Conservation (phyloP, 2,797 vertebrate species). For the Threskiornis aethiopicus region DNA sequence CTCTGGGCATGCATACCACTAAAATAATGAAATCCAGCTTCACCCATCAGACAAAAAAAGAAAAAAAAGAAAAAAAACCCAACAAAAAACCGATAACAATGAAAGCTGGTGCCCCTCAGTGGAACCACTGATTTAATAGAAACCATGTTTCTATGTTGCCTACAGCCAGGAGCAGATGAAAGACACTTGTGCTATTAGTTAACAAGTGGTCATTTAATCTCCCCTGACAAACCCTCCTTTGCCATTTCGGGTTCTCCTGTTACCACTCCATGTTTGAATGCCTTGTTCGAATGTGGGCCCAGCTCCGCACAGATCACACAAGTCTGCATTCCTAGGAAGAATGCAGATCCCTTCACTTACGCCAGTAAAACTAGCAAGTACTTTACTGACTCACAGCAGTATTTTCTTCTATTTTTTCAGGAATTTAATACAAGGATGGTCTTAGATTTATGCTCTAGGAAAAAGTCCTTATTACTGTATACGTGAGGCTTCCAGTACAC, state of each 20-base stretch:
- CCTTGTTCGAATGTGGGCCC: background rate
- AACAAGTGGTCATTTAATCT: slow-evolving; percentile 59
- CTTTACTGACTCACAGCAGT: background rate
- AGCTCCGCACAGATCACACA: background rate
- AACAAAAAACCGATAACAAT: background rate
- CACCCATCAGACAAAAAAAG: background rate
- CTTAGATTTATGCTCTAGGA: background rate
- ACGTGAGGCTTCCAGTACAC: background rate
- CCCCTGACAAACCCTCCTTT: slow-evolving; percentile 1
- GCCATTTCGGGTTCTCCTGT: slow-evolving; percentile 2
- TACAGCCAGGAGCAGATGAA: slow-evolving; percentile 66
- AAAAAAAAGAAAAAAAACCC: background rate
- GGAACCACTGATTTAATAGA: slow-evolving; percentile 64
- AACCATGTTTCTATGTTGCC: slow-evolving; percentile 55
- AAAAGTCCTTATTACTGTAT: background rate
- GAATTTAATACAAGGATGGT: background rate
- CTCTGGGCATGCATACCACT: background rate
- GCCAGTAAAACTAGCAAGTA: background rate
- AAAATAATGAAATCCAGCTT: slow-evolving; percentile 68
- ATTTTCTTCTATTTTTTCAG: background rate
- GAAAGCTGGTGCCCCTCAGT: slow-evolving; percentile 23
- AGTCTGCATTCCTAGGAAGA: background rate
- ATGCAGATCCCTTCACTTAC: background rate
- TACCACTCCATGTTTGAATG: background rate
- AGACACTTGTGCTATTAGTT: slow-evolving; percentile 60